Conservation (phyloP, 2,113 vertebrate species). For the human region DNA sequence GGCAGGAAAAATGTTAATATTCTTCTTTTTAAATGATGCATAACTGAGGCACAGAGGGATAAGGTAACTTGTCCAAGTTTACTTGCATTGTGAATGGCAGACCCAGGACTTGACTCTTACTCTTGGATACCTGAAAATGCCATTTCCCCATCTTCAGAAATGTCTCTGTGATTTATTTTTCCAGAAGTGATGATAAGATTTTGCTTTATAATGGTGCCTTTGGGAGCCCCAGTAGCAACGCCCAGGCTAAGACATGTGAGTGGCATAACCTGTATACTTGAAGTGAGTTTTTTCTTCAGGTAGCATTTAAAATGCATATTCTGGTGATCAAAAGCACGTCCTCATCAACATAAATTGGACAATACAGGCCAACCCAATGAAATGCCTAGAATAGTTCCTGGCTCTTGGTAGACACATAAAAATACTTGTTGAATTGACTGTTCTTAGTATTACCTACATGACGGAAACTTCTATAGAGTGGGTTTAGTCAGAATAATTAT, state of each 20-base stretch:
- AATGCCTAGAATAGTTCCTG: background rate
- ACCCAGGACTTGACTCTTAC: background rate
- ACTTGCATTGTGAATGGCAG: background rate
- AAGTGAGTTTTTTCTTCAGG: background rate
- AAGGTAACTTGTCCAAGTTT: background rate
- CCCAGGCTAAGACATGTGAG: background rate
- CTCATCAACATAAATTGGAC: background rate
- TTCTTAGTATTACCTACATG: background rate
- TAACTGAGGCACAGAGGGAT: background rate
- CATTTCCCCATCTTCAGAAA: background rate
- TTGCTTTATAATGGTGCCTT: background rate
- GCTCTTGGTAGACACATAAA: background rate
- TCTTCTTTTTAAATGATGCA: background rate
- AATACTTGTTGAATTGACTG: background rate
- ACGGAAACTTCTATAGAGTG: background rate
- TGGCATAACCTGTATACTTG: background rate
- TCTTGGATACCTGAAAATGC: background rate
- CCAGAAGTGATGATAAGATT: background rate
- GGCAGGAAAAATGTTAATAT: background rate
- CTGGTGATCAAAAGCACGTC: background rate
- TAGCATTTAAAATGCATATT: background rate
- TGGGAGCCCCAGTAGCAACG: background rate
- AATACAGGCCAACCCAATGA: background rate
- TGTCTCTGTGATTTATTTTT: background rate
- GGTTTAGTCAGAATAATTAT: background rate